Base-by-base conservation (phyloP, 2,888 invertebrate genomes). In the Caenorhabditis auriculariae region DNA sequence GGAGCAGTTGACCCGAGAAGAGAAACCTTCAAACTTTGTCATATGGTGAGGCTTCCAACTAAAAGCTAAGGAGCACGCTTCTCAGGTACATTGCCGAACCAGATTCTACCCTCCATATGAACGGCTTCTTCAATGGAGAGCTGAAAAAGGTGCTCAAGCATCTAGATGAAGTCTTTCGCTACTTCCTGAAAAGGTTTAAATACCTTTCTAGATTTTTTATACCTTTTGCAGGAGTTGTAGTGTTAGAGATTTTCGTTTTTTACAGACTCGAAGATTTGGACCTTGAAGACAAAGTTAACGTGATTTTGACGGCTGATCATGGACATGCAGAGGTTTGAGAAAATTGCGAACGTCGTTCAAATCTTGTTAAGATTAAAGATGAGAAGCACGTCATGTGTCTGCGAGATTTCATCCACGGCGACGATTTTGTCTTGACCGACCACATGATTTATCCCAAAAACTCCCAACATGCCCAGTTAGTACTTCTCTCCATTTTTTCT, bases 221-320 rank as follows among this genome's bases (percentile, higher is more conserved):
- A n/a, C n/a, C n/a, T n/a, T n/a, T n/a, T n/a, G n/a, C n/a, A n/a
- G n/a, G n/a, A n/a, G n/a, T n/a, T n/a, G n/a, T n/a, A n/a, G n/a
- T n/a, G n/a, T n/a, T n/a, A n/a, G n/a, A n/a, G n/a, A n/a, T n/a
- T n/a, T n/a, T n/a, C 41, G 41, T 9, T 7, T 44, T 44, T 44
- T 24, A 12, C n/a, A 44, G 44, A 17, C 15, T 52, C 4, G 45
- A 65, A 26, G 63, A 57, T 19, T 32, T 48, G 17, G 57, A 75
- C 28, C 60, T 83, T 27, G 60, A 77, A 4, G 59, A 80, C 3
- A 61, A 66, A 0, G 66, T 82, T n/a, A 83, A 84, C 67, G 73
- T 84, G 9, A 82, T 84, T 45, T 59, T 84, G 3, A 83, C 83
- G 24, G 83, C 83, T 68, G 84, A 84, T 69, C 84, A 84, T 74